Evolutionary conservation across 2,113 vertebrate species (phyloP).

Genomic region (Xyliphius kryptos): DNA sequence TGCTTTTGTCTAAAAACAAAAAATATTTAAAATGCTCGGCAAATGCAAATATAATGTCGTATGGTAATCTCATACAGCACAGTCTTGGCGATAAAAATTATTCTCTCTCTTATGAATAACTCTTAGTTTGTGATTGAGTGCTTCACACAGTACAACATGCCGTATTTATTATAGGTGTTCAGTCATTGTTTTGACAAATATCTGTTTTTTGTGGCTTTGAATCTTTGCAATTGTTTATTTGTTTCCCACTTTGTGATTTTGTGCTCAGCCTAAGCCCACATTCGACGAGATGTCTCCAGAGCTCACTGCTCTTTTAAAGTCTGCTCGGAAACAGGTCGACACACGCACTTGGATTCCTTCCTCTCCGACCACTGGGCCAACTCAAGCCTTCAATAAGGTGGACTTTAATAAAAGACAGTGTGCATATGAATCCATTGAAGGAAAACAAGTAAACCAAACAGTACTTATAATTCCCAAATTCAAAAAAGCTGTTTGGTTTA

Average conservation of each 20-base stretch:
- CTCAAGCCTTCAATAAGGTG: slow-evolving; percentile 70
- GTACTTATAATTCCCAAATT: too few relatives aligned
- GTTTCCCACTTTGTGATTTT: slow-evolving; percentile 5
- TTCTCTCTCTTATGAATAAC: slow-evolving; percentile 47
- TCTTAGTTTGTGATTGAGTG: not conserved
- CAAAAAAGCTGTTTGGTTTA: too few relatives aligned
- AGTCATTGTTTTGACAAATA: slow-evolving; percentile 3
- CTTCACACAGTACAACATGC: not conserved
- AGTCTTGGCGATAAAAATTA: not conserved
- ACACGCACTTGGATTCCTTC: slow-evolving; percentile 76
- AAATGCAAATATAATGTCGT: too few relatives aligned
- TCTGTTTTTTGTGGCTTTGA: slow-evolving; percentile 17
- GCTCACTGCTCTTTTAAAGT: slow-evolving; percentile 50
- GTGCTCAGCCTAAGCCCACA: slow-evolving; percentile 72
- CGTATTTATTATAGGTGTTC: not conserved
- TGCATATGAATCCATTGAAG: too few relatives aligned
- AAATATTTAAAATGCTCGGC: too few relatives aligned
- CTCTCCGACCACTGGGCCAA: slow-evolving; percentile 56
- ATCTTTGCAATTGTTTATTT: slow-evolving; percentile 18
- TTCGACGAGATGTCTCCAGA: slow-evolving; percentile 53
- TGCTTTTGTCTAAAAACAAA: too few relatives aligned
- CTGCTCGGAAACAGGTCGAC: slow-evolving; percentile 55
- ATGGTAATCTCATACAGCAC: too few relatives aligned
- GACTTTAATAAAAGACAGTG: slow-evolving; percentile 18
- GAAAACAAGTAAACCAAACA: too few relatives aligned